These are phyloP conservation scores for Brachypodius melanocephalos DNA, from an alignment of 2,113 vertebrate genomes.

Conservation along the genomic window DNA sequence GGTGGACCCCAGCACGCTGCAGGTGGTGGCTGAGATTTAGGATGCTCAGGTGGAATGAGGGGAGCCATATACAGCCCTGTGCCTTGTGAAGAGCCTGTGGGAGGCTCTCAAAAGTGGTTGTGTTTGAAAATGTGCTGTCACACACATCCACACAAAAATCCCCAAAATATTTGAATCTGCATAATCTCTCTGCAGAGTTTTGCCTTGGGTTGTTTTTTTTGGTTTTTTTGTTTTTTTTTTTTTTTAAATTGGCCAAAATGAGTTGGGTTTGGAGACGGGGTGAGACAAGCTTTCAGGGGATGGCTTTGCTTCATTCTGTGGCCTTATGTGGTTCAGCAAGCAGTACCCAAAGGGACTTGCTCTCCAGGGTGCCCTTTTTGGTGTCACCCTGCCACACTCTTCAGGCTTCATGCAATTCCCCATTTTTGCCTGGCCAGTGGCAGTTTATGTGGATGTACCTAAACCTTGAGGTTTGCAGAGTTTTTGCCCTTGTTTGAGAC, in stretches of 20 bases:
- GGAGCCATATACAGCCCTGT: neutral
- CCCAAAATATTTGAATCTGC: conserved; percentile 23
- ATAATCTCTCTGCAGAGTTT: neutral
- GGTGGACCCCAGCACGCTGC: fast-evolving
- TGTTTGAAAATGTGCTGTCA: conserved; percentile 40
- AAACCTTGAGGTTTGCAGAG: neutral
- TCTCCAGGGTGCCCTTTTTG: neutral
- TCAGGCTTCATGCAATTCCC: no score
- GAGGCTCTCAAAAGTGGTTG: neutral
- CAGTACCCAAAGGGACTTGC: neutral
- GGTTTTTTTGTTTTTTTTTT: no score
- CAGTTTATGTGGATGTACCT: neutral
- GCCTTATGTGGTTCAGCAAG: neutral
- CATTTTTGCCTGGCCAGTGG: fast-evolving
- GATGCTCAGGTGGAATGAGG: neutral
- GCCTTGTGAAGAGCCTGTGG: neutral
- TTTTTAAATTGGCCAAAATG: neutral
- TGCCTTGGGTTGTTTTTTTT: neutral
- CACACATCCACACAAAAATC: conserved; percentile 39
- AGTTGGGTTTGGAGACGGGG: neutral
- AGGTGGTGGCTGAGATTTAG: neutral
- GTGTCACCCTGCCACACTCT: neutral
- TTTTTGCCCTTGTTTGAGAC: neutral
- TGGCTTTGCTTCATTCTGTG: neutral
- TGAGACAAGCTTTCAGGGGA: neutral